These are phyloP conservation scores for Gracilinanus agilis DNA, from an alignment of 2,113 vertebrate genomes.

Conservation along the genomic window DNA sequence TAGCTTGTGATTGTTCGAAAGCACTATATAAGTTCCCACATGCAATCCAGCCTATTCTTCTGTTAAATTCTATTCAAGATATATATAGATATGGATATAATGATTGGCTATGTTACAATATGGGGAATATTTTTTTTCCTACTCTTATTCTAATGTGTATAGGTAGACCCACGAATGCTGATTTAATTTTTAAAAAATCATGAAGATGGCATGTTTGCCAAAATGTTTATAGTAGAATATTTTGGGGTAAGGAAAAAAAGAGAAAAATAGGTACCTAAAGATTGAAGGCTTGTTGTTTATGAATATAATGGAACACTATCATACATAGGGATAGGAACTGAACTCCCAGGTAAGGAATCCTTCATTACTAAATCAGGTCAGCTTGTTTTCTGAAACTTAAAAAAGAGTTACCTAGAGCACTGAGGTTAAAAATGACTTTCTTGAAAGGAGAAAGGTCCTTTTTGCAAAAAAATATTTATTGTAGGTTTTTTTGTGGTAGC, in stretches of 20 bases:
- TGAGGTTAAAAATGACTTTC: neutral
- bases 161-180: neutral
- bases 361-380: neutral
- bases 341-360: neutral
- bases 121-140: neutral
- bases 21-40: neutral
- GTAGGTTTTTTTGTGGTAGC: no score
- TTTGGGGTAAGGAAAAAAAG: neutral
- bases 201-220: neutral
- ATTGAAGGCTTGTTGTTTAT: neutral
- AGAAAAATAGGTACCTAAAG: neutral
- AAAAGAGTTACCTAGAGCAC: neutral
- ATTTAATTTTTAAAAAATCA: neutral
- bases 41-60: neutral
- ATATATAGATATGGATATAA: neutral
- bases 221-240: neutral
- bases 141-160: neutral
- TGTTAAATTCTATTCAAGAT: neutral
- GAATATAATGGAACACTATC: neutral
- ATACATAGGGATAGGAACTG: neutral
- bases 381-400: neutral
- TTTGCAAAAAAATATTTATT: no score
- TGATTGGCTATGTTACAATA: neutral
- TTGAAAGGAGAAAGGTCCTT: no score
- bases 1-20: neutral